Conservation (phyloP, 1,140 invertebrate species). For the Camponotus pennsylvanicus region DNA sequence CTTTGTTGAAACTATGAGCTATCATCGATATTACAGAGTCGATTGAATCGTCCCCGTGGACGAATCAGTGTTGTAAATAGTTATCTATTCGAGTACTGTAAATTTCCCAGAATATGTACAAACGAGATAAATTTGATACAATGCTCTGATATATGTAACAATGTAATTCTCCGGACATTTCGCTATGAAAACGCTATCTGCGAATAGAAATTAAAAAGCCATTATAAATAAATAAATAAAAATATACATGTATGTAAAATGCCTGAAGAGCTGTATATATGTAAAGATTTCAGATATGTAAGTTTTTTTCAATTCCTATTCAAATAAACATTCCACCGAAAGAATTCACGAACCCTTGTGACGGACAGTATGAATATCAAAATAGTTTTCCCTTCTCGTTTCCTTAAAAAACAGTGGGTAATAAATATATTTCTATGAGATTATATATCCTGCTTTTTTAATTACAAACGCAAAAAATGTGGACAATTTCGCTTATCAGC, state of each 20-base stretch:
- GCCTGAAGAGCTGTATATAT: neutral
- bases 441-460: slow-evolving; percentile 3
- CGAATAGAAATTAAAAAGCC: neutral
- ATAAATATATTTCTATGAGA: neutral
- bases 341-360: neutral
- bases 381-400: neutral
- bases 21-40: slow-evolving; percentile 10
- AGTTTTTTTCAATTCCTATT: neutral
- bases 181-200: neutral
- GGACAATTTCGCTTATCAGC: slow-evolving; percentile 28
- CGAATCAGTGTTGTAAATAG: neutral
- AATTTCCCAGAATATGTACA: neutral
- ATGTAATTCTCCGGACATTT: neutral
- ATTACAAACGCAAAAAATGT: neutral
- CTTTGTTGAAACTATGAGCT: neutral
- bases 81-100: neutral
- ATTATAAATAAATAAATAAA: neutral
- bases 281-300: neutral
- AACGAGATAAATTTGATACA: slow-evolving; percentile 6
- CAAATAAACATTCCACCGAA: neutral
- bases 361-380: neutral
- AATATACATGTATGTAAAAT: neutral
- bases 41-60: neutral
- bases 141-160: neutral
- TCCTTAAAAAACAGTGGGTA: neutral